Evolutionary conservation across 1,140 invertebrate species (phyloP).

Genomic region (Solen grandis): DNA sequence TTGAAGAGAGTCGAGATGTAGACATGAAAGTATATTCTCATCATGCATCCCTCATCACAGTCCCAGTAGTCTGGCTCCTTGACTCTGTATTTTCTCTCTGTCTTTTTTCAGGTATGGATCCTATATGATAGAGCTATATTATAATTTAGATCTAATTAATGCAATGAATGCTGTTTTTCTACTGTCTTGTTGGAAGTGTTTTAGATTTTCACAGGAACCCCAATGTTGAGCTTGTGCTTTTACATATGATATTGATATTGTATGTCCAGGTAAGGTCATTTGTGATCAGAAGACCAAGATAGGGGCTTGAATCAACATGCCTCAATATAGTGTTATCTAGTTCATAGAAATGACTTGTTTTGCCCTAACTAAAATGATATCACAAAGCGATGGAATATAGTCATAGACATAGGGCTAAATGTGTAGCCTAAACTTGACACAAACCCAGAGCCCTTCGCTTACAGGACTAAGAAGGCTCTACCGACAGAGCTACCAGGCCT

Average conservation of each 20-base stretch:
- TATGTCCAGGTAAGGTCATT: constrained; percentile 1
- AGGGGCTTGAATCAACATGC: constrained; percentile 5
- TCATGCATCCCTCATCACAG: too few species aligned
- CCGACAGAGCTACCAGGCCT: too few species aligned
- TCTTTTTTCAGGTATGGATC: constrained; percentile 20
- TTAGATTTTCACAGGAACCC: constrained; percentile 19
- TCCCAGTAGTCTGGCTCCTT: too few species aligned
- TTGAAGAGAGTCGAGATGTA: too few species aligned
- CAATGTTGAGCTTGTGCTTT: constrained; percentile 23
- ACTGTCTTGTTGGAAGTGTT: not conserved
- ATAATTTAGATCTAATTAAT: not conserved
- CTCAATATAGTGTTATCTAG: not conserved
- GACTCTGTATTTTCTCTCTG: not conserved
- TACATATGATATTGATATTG: constrained; percentile 18
- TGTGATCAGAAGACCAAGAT: not conserved
- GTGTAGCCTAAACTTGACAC: too few species aligned
- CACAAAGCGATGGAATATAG: too few species aligned
- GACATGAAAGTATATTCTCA: too few species aligned
- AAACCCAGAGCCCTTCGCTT: too few species aligned
- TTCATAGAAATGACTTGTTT: too few species aligned
- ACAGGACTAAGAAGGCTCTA: too few species aligned
- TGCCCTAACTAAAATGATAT: too few species aligned
- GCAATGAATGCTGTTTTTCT: constrained; percentile 10
- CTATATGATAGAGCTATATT: constrained; percentile 11
- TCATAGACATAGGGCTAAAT: too few species aligned